Evolutionary conservation across 2,888 invertebrate species (phyloP).

Genomic region (Ochropleura leucogaster): DNA sequence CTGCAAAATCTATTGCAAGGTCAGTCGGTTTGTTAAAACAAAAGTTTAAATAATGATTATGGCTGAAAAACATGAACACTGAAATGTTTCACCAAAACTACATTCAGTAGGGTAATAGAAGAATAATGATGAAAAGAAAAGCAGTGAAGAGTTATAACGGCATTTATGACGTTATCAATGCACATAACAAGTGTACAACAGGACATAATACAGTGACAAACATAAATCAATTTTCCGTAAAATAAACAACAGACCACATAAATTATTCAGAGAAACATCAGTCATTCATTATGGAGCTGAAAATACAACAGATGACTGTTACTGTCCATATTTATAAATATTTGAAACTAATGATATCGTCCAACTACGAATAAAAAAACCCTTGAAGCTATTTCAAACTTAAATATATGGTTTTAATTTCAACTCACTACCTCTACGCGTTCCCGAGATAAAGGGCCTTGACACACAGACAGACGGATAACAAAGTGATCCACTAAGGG

Average conservation of each 20-base stretch:
- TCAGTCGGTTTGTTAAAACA: too few relatives aligned
- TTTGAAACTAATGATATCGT: conserved; percentile 11
- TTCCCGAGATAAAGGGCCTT: too few relatives aligned
- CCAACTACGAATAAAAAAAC: not conserved
- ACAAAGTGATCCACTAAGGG: too few relatives aligned
- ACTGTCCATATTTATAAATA: conserved; percentile 19
- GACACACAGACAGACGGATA: too few relatives aligned
- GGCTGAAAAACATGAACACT: not conserved
- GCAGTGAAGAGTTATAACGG: not conserved
- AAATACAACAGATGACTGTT: conserved; percentile 15
- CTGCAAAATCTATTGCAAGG: too few relatives aligned
- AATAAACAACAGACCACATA: conserved; percentile 14
- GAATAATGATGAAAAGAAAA: not conserved
- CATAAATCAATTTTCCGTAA: conserved; percentile 11
- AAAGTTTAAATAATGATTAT: too few relatives aligned
- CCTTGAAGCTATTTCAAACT: too few relatives aligned
- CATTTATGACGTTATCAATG: not conserved
- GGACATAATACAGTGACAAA: not conserved
- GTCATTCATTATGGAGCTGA: conserved; percentile 22
- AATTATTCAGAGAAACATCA: conserved; percentile 34
- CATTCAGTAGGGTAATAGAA: not conserved
- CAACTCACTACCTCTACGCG: too few relatives aligned
- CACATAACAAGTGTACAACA: not conserved
- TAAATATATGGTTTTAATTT: too few relatives aligned
- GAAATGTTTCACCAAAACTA: not conserved